Percentiles rank a stretch among this genome's conserved stretches.
Conservation (phyloP, 1,140 invertebrate species). For the Paraescarpia echinospica region DNA sequence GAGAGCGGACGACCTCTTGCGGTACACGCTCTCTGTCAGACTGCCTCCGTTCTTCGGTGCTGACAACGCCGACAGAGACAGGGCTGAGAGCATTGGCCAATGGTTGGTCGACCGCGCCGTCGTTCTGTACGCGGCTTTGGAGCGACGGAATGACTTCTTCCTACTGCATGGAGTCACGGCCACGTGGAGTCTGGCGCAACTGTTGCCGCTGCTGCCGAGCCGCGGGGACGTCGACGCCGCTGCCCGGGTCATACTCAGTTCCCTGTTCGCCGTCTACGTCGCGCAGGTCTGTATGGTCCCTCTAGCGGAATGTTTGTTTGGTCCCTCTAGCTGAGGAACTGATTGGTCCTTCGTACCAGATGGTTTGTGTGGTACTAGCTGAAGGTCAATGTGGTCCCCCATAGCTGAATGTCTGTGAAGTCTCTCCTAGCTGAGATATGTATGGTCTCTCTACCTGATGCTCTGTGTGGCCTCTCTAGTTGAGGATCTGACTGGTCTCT, state of each 20-base stretch:
- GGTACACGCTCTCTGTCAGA: neutral
- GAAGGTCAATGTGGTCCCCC: neutral
- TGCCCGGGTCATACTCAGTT: neutral
- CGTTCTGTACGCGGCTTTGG: conserved; percentile 6
- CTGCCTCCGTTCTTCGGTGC: neutral
- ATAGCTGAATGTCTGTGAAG: neutral
- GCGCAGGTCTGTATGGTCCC: neutral
- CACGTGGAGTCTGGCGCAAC: conserved; percentile 14
- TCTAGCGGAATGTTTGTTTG: neutral
- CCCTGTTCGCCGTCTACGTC: neutral
- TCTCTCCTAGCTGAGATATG: too few species aligned
- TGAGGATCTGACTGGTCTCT: too few species aligned
- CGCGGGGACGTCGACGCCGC: neutral
- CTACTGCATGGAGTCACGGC: conserved; percentile 25
- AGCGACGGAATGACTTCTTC: conserved; percentile 20
- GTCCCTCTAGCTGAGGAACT: neutral
- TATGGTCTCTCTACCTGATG: too few species aligned
- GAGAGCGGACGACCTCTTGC: neutral
- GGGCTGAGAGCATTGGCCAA: neutral
- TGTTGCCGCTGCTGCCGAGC: conserved; percentile 1
- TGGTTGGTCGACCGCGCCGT: conserved; percentile 23
- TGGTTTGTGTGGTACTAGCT: neutral
- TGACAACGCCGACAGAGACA: neutral
- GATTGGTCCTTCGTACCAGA: neutral
- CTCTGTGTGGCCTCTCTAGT: too few species aligned